phyloP scores from a whole-genome alignment of 2,113 vertebrate species.

The Triplophysa rosa region DNA sequence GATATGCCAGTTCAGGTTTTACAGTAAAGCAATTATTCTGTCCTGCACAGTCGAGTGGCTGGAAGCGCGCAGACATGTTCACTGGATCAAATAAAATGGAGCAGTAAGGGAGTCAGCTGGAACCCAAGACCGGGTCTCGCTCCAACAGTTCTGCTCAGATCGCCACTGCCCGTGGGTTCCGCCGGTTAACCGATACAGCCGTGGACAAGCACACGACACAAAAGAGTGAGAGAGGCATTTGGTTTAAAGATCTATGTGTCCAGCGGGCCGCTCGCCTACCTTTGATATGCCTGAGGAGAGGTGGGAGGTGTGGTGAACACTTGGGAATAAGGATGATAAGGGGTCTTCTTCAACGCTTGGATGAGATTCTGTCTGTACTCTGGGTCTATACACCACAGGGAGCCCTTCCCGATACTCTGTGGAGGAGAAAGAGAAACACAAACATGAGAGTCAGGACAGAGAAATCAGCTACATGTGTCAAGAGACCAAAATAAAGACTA shows the following conservation, averaged over 20 bases:
- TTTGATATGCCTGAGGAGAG: slow-evolving; percentile 92
- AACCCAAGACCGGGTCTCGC: slow-evolving; percentile 24
- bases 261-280: slow-evolving; percentile 73
- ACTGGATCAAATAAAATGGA: slow-evolving; percentile 39
- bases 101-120: not conserved
- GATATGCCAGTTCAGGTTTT: slow-evolving; percentile 52
- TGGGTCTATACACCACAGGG: slow-evolving; percentile 99
- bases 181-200: slow-evolving; percentile 16
- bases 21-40: slow-evolving; percentile 52
- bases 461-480: slow-evolving; percentile 9
- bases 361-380: slow-evolving; percentile 99
- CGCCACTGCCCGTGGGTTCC: not conserved
- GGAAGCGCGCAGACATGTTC: slow-evolving; percentile 51
- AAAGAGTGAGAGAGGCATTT: slow-evolving; percentile 33
- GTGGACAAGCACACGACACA: not conserved
- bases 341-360: slow-evolving; percentile 99
- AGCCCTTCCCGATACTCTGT: slow-evolving; percentile 98
- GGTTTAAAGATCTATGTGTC: slow-evolving; percentile 49
- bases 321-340: slow-evolving; percentile 93
- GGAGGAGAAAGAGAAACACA: slow-evolving; percentile 45
- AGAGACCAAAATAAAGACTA: slow-evolving; percentile 12
- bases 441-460: slow-evolving; percentile 35
- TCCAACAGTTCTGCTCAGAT: slow-evolving; percentile 16
- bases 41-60: slow-evolving; percentile 34
- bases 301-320: slow-evolving; percentile 82